These are phyloP conservation scores for Bombus turneri DNA, from an alignment of 1,140 invertebrate species.

Conservation along the genomic window DNA sequence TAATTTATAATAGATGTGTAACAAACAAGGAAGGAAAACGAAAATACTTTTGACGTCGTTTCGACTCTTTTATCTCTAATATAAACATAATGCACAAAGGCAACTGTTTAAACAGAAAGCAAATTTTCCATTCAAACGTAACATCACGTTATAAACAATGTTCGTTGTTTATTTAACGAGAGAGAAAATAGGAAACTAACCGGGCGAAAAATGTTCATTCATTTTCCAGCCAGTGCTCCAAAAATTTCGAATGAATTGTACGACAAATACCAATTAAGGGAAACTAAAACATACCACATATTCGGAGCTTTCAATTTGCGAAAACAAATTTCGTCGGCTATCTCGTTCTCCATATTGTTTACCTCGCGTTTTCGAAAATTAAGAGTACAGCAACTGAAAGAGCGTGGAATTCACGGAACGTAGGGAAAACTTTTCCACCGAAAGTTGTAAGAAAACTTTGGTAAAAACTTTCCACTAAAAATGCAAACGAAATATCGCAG, in stretches of 20 bases:
- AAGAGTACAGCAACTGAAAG: not conserved
- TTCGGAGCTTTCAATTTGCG: not conserved
- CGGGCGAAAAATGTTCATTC: no score
- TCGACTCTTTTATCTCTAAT: not conserved
- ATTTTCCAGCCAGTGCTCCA: no score
- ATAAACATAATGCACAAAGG: not conserved
- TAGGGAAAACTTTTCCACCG: not conserved
- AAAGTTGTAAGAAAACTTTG: conserved; percentile 1
- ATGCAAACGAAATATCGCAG: not conserved
- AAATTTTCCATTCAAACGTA: not conserved
- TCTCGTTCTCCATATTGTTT: not conserved
- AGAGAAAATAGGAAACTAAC: not conserved
- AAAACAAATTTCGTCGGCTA: no score
- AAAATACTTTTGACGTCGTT: not conserved
- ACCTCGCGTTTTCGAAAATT: not conserved
- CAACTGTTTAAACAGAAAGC: conserved; percentile 1
- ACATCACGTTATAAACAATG: not conserved
- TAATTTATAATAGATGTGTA: not conserved
- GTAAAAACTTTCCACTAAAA: not conserved
- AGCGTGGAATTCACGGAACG: not conserved
- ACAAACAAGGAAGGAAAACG: not conserved
- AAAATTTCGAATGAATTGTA: no score
- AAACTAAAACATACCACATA: not conserved
- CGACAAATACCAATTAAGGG: not conserved
- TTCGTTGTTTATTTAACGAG: no score